Percentiles rank a stretch among this genome's conserved stretches.
Conservation (phyloP, 2,888 invertebrate genomes). For the Helobdella robusta region DNA sequence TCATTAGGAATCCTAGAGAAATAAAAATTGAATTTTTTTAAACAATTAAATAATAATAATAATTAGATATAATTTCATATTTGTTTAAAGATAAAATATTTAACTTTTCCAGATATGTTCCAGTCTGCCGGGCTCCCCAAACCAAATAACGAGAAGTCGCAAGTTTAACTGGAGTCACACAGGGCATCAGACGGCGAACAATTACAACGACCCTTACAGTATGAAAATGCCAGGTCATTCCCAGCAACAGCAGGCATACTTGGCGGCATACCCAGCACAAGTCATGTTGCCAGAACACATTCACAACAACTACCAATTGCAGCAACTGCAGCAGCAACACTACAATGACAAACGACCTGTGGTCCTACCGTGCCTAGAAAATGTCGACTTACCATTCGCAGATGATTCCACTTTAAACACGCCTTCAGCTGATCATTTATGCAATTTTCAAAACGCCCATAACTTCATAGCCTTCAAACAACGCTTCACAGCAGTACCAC, state of each 20-base stretch:
- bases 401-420: constrained; percentile 55
- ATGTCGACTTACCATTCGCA: constrained; percentile 29
- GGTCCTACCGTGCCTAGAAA: constrained; percentile 27
- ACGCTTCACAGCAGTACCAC: constrained; percentile 24
- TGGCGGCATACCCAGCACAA: constrained; percentile 74
- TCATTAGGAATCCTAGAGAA: too few relatives aligned
- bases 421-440: constrained; percentile 76
- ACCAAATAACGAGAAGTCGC: constrained; percentile 65
- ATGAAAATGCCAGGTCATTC: constrained; percentile 72
- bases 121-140: constrained; percentile 92
- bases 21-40: too few relatives aligned
- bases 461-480: constrained; percentile 24
- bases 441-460: constrained; percentile 38
- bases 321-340: constrained; percentile 4
- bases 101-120: constrained; percentile 21
- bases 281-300: background rate
- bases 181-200: constrained; percentile 41
- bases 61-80: too few relatives aligned
- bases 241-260: too few relatives aligned
- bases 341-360: constrained; percentile 17
- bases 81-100: too few relatives aligned
- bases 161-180: constrained; percentile 52
- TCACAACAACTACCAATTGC: constrained; percentile 22
- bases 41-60: too few relatives aligned
- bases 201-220: background rate